Conservation (phyloP, 2,888 invertebrate genomes). For the Blastobasis adustella region DNA sequence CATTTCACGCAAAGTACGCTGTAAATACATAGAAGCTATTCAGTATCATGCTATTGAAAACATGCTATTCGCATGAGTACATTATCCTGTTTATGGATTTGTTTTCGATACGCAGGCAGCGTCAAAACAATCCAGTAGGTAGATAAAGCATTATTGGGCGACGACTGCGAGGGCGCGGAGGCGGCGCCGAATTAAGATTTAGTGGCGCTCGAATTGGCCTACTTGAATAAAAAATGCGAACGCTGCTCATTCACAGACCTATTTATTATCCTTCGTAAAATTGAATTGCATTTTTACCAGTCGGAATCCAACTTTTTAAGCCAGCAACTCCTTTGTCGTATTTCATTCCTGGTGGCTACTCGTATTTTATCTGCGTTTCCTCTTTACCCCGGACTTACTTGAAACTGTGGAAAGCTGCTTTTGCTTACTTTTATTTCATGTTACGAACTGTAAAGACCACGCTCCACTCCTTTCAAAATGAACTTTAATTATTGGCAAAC, state of each 20-base stretch:
- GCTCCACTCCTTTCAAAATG: no score
- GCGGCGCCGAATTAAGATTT: conserved; percentile 36
- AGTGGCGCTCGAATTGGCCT: conserved; percentile 30
- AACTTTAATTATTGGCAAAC: no score
- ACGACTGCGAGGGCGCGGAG: conserved; percentile 16
- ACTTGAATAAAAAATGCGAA: conserved; percentile 29
- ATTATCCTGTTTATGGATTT: conserved; percentile 9
- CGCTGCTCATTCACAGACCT: conserved; percentile 20
- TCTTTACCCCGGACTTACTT: conserved; percentile 16
- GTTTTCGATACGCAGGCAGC: conserved; percentile 8
- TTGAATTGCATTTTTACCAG: conserved; percentile 27
- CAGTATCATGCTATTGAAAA: neutral
- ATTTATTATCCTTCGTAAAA: conserved; percentile 26
- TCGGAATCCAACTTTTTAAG: conserved; percentile 22
- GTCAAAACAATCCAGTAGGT: conserved; percentile 8
- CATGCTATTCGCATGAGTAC: conserved; percentile 3
- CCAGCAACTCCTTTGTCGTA: conserved; percentile 28
- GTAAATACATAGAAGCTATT: neutral
- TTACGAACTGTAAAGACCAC: no score
- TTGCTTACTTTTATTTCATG: no score
- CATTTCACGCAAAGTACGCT: neutral
- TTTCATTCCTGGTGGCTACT: conserved; percentile 24
- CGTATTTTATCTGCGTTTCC: conserved; percentile 25
- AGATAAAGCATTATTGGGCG: conserved; percentile 14
- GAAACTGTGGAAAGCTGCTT: no score